Base-by-base conservation (phyloP, 2,888 invertebrate genomes). In the Drosophila kambysellisi region DNA sequence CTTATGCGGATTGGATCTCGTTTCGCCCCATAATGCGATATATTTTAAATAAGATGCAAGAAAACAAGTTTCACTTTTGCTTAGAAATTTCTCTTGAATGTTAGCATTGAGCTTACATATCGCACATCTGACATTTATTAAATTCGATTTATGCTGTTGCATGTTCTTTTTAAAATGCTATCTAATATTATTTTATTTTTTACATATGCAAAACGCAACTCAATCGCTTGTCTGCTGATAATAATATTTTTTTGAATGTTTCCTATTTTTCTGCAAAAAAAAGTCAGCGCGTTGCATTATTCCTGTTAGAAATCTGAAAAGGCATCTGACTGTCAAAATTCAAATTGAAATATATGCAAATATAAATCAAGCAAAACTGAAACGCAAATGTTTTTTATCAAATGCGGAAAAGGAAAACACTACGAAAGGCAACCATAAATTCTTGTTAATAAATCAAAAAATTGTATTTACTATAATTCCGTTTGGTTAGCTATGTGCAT, bases 341-440 rank as follows among this genome's bases (percentile, higher is more conserved):
- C 15, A 41, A 74, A 46, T 62, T 30, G 33, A 58, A 17, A 43
- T 32, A 37, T 33, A 60, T 70, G 51, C 41, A 51, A 33, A 71
- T 64, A 43, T 25, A 41, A 61, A 60, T 37, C 39, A 46, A 59
- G 35, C 32, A 25, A 70, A 29, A 17, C 50, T 20, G 11, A 17
- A 48, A 30, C 30, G 12, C 41, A 70, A 58, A 43, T 53, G 8
- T 3, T 29, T 33, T 35, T 51, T 48, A 20, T 43, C 20, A 17
- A 50, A 48, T n/a, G 17, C 7, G 9, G 15, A 32, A 29, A 29
- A 37, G 11, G 11, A 12, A 39, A 7, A 17, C 7, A 17, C 4
- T 37, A 15, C 20, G n/a, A 6, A 20, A 30, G 25, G 32, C 35
- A 30, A 30, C 30, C 12, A 12, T 17, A 20, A 25, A 20, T 32